Base-by-base conservation (phyloP, 2,797 vertebrate genomes). In the Xenentodon cancila region DNA sequence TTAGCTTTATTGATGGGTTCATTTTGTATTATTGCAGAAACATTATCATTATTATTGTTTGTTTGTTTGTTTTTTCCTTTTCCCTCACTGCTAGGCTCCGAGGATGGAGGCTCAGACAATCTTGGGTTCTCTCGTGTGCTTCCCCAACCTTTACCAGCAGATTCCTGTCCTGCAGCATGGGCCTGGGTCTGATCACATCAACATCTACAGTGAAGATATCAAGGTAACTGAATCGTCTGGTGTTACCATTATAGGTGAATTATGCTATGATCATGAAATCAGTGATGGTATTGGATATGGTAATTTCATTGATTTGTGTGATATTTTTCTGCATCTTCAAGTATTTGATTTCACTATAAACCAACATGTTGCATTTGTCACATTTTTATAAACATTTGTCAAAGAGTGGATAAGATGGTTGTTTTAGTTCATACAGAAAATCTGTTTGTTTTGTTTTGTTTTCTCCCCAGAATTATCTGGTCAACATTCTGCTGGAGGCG, bases 41-140 rank as follows among this genome's bases (percentile, higher is more conserved):
- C 11, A 48, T 12, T 20, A 22, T 13, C 46, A 21, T 48, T 20
- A 6, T 22, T 30, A 27, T 62, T 15, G 50, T 74, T 47, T 70
- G 64, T 30, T 58, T 75, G 34, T 76, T 56, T 51, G n/a, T 7
- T 7, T 48, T 64, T 46, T 50, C 61, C 48, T 40, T 4, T 40
- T 5, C 19, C 45, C 18, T 71, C 54, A 71, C 45, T 45, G 2
- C 47, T 75, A 99, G 98, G 95, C 94, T 49, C 98, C 98, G 17
- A 94, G 95, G 48, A 88, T 91, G 1, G 97, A 99, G 90, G 97
- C 98, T 73, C 96, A 98, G 87, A 97, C 95, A 1, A 89, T 98
- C 75, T 93, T 99, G 0, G 98, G 98, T 18, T 97, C 97, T 63
- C 94, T 99, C 0, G 95, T 98, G 84, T 98, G 97, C 90, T 98